Base-by-base conservation (phyloP, 2,113 vertebrate species). In the Ceyx margarethae region DNA sequence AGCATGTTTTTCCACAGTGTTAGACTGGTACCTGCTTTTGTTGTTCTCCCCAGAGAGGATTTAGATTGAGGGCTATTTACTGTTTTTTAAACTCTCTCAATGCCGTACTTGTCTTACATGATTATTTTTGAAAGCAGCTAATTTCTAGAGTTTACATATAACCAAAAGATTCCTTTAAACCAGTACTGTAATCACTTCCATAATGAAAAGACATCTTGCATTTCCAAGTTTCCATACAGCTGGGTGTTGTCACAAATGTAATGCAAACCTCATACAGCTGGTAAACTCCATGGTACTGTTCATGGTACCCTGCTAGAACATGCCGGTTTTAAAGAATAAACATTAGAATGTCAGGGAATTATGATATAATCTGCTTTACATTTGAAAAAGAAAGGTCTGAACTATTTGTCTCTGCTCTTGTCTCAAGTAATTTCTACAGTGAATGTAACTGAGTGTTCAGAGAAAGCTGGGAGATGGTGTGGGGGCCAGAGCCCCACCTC, bases 81-180 rank as follows among this genome's bases (percentile, higher is more conserved):
- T 82, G 76, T 94, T 96, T 97, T 96, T 88, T 84, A 75, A 96
- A 91, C 93, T 94, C 84, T 84, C 81, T 75, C 77, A 79, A 93
- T 89, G 90, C 92, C 90, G 87, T 96, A 93, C 91, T 90, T 93
- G 93, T 96, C 97, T 97, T 95, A 96, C 72, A 83, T 91, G 72
- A 66, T 97, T 97, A 93, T 96, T 98, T 97, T 98, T 96, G 92
- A 94, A 97, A 97, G 96, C 94, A 96, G 64, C 90, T 95, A 87
- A 95, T 90, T 92, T 96, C 56, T 89, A 95, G 91, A 90, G 86
- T 95, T 96, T 95, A 93, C 94, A 92, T 91, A 88, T 94, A 96
- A 90, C 92, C 73, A 97, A 93, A 94, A 95, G 69, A 90, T 92
- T 96, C 80, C 89, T 93, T 96, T 97, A 65, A 94, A 96, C 65